Evolutionary conservation across 1,140 invertebrate genomes (phyloP).

Genomic region (Oreohelix idahoensis): DNA sequence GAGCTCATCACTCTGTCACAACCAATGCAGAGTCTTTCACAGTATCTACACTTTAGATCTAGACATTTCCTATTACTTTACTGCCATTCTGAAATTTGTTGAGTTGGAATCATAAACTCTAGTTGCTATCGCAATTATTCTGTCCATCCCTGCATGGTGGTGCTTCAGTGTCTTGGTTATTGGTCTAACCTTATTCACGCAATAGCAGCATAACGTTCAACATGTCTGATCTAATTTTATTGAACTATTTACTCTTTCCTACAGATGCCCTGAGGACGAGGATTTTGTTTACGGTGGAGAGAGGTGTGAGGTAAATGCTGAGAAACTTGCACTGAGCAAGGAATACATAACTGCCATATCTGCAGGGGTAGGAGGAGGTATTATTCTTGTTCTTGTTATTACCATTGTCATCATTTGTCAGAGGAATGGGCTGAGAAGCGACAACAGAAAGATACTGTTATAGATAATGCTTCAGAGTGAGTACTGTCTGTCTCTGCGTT

Average conservation of each 20-base stretch:
- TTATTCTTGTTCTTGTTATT: not conserved
- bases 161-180: too few relatives aligned
- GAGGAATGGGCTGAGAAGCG: not conserved
- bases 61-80: too few relatives aligned
- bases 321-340: slow-evolving; percentile 1
- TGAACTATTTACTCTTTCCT: not conserved
- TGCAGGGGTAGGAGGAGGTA: not conserved
- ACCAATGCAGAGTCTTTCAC: too few relatives aligned
- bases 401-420: not conserved
- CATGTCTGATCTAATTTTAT: not conserved
- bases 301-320: not conserved
- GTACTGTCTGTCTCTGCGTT: not conserved
- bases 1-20: too few relatives aligned
- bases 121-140: too few relatives aligned
- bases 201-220: too few relatives aligned
- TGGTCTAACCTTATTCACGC: too few relatives aligned
- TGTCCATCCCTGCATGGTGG: too few relatives aligned
- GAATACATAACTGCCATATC: slow-evolving; percentile 13
- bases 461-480: slow-evolving; percentile 12
- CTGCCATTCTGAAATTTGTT: too few relatives aligned
- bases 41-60: too few relatives aligned
- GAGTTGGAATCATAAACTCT: too few relatives aligned
- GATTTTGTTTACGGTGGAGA: slow-evolving; percentile 6
- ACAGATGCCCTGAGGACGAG: not conserved
- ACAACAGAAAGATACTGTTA: not conserved